Base-by-base conservation (phyloP, 1,140 invertebrate genomes). In the Caerostris darwini region DNA sequence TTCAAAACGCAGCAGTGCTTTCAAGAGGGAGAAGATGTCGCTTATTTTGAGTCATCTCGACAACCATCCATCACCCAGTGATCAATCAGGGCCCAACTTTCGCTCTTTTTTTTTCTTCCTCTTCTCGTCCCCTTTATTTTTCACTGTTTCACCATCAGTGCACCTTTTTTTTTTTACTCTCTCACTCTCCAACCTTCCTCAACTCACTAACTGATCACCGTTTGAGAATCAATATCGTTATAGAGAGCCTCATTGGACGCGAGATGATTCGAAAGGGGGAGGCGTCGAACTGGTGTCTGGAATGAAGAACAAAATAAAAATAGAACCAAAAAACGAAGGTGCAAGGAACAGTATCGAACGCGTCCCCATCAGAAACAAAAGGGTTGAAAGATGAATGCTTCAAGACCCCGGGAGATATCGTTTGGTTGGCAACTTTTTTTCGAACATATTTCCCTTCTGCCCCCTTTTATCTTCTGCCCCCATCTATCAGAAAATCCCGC, bases 381-480 rank as follows among this genome's bases (percentile, higher is more conserved):
- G 87, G 87, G 87, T 89, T 89, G 64, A 89, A 89, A 89, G 87
- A 89, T 89, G 87, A 89, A 89, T 89, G 87, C 50, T 89, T 89
- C 19, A 54, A 69, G 10, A 14, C 53, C 87, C 87, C 53, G 64
- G 34, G 87, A 89, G 64, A 89, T 89, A 89, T 89, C 87, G 87
- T 89, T 89, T 89, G 71, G 87, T 89, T 89, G 87, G 87, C 87
- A 71, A 89, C 87, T 89, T 89, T 89, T 89, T 89, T 89, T 53
- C 4, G n/a, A 8, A 56, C 50, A 87, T 59, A 58, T 61, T 87
- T 87, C 34, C 12, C 14, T 53, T 6, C 10, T 85, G 34, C 19
- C 54, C 61, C n/a, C n/a, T n/a, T n/a, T n/a, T n/a, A n/a, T n/a
- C n/a, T 64, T 87, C 8, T 12, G 14, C 53, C 64, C 64, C 10